Percentiles rank a stretch among this genome's conserved stretches.
Conservation (phyloP, 2,888 invertebrate species). For the Tetranychus truncatus region DNA sequence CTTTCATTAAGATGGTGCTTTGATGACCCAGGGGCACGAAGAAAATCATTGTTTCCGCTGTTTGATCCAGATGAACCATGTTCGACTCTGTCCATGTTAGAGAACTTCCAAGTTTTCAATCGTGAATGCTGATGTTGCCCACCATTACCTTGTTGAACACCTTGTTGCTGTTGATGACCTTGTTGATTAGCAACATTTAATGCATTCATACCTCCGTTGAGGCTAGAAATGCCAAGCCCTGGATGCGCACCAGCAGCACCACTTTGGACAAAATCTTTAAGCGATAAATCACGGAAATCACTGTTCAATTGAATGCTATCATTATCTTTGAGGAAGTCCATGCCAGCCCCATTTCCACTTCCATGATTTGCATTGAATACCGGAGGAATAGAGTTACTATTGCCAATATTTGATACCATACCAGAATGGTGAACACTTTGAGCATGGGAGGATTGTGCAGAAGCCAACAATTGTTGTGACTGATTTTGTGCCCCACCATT, state of each 20-base stretch:
- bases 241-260: background rate
- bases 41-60: conserved; percentile 48
- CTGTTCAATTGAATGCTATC: background rate
- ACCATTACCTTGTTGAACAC: background rate
- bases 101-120: conserved; percentile 52
- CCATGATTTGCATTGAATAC: background rate
- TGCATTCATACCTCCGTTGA: background rate
- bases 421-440: background rate
- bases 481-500: background rate
- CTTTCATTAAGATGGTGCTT: conserved; percentile 2
- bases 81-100: conserved; percentile 35
- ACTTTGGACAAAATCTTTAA: conserved; percentile 38
- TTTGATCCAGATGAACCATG: background rate
- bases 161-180: conserved; percentile 1
- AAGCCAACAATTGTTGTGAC: background rate
- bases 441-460: conserved; percentile 11
- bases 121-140: background rate
- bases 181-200: background rate
- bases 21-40: conserved; percentile 63
- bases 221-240: background rate
- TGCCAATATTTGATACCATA: conserved; percentile 41
- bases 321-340: background rate
- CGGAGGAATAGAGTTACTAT: background rate
- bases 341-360: background rate
- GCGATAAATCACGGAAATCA: conserved; percentile 56